Percentiles rank a stretch among this genome's conserved stretches.
phyloP scores from a whole-genome alignment of 1,140 invertebrate genomes.

The Ostrea edulis region DNA sequence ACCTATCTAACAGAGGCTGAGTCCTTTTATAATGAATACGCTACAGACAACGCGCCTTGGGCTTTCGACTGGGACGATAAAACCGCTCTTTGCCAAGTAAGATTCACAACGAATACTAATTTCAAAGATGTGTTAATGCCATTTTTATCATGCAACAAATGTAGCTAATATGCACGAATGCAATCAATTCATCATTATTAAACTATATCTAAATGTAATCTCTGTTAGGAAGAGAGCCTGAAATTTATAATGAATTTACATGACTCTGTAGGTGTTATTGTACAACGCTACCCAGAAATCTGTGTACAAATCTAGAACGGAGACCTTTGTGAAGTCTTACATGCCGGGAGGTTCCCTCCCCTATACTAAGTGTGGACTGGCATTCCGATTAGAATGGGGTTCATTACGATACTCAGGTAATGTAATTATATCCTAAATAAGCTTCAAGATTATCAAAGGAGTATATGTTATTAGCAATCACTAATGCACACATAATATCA shows the following conservation, averaged over 20 bases:
- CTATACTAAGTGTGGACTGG: constrained; percentile 71
- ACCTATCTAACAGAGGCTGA: constrained; percentile 82
- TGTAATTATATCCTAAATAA: background rate
- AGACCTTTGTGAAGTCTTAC: constrained; percentile 55
- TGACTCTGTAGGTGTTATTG: constrained; percentile 74
- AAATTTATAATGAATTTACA: background rate
- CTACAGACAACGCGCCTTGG: constrained; percentile 58
- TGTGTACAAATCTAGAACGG: constrained; percentile 52
- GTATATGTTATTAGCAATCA: too few relatives aligned
- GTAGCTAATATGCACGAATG: too few relatives aligned
- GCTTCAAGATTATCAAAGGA: too few relatives aligned
- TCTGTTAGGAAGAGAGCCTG: background rate
- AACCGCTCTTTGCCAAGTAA: constrained; percentile 76
- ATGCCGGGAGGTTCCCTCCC: constrained; percentile 59
- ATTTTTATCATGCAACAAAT: too few relatives aligned
- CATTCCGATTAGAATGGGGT: constrained; percentile 68
- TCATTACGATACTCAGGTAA: constrained; percentile 70
- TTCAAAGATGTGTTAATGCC: too few relatives aligned
- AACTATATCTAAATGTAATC: too few relatives aligned
- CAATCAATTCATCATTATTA: background rate
- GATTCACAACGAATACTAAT: too few relatives aligned
- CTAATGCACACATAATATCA: background rate
- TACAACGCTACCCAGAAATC: constrained; percentile 52
- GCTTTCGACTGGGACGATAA: constrained; percentile 84
- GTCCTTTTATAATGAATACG: constrained; percentile 64